A percentile compares a stretch with the other conserved stretches of the same genome.
Evolutionary conservation across 2,888 invertebrate species (phyloP).

Genomic region (Meteorus cinctellus): DNA sequence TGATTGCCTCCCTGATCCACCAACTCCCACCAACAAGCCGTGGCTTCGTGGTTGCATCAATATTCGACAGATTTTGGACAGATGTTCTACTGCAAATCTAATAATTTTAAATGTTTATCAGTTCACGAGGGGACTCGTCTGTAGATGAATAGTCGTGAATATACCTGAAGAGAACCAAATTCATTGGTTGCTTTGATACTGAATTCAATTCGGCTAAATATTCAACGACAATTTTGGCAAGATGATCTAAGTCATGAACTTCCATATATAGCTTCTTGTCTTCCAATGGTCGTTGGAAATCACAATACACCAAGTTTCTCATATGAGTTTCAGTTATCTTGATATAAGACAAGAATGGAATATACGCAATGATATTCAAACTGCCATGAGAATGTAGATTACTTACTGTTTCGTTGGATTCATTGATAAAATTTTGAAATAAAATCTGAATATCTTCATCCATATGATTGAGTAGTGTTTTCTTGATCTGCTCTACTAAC

Average conservation of each 20-base stretch:
- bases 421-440: constrained; percentile 78
- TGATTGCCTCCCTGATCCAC: constrained; percentile 95
- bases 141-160: not conserved
- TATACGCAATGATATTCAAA: too few species aligned
- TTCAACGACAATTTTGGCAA: constrained; percentile 87
- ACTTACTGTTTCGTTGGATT: constrained; percentile 40
- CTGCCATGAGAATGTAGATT: not conserved
- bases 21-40: constrained; percentile 91
- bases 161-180: constrained; percentile 90
- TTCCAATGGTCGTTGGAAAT: constrained; percentile 94
- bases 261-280: constrained; percentile 87
- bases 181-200: constrained; percentile 97
- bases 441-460: constrained; percentile 82
- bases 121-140: not conserved
- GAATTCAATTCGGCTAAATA: constrained; percentile 94
- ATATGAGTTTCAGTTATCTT: constrained; percentile 88
- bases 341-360: constrained; percentile 43
- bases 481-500: constrained; percentile 83
- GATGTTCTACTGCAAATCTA: constrained; percentile 95
- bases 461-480: constrained; percentile 77
- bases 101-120: constrained; percentile 20
- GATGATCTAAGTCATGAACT: constrained; percentile 85
- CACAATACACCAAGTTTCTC: constrained; percentile 92
- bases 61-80: constrained; percentile 92
- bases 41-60: constrained; percentile 94